phyloP scores from a whole-genome alignment of 2,888 invertebrate species.

The Drosophila kokeensis region DNA sequence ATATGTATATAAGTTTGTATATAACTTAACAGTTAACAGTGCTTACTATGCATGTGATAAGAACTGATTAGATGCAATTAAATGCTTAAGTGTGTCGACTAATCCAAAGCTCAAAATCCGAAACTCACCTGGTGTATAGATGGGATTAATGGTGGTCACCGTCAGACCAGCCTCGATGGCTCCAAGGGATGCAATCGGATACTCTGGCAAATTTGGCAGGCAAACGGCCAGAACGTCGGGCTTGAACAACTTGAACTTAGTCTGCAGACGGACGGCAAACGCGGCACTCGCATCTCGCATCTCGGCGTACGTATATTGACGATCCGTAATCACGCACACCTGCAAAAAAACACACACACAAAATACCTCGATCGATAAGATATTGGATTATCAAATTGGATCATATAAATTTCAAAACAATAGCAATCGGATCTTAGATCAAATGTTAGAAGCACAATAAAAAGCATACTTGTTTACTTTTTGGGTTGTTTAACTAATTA shows the following conservation, averaged over 20 bases:
- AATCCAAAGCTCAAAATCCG: neutral
- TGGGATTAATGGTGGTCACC: slow-evolving; percentile 90
- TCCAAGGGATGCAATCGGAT: slow-evolving; percentile 88
- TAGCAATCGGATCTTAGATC: neutral
- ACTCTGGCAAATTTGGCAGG: slow-evolving; percentile 92
- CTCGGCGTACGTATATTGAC: slow-evolving; percentile 90
- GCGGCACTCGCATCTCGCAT: slow-evolving; percentile 88
- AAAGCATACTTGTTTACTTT: neutral
- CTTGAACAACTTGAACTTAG: slow-evolving; percentile 88
- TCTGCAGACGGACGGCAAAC: slow-evolving; percentile 89
- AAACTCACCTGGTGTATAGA: slow-evolving; percentile 88
- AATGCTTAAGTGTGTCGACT: slow-evolving; percentile 18
- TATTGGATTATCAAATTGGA: neutral
- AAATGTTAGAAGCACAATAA: neutral
- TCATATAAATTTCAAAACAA: neutral
- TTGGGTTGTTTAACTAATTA: neutral
- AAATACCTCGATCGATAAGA: too few species aligned
- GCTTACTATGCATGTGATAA: slow-evolving; percentile 21
- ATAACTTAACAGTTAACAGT: neutral
- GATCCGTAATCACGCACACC: slow-evolving; percentile 90
- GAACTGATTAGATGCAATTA: slow-evolving; percentile 33
- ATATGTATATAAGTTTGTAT: too few species aligned
- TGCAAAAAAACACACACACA: slow-evolving; percentile 79
- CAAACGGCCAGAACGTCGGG: slow-evolving; percentile 90
- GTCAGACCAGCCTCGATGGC: slow-evolving; percentile 89